Evolutionary conservation across 2,888 invertebrate species (phyloP), one percentile per base, ranked within the genome.

Genomic region (Leptogaster cylindrica): DNA sequence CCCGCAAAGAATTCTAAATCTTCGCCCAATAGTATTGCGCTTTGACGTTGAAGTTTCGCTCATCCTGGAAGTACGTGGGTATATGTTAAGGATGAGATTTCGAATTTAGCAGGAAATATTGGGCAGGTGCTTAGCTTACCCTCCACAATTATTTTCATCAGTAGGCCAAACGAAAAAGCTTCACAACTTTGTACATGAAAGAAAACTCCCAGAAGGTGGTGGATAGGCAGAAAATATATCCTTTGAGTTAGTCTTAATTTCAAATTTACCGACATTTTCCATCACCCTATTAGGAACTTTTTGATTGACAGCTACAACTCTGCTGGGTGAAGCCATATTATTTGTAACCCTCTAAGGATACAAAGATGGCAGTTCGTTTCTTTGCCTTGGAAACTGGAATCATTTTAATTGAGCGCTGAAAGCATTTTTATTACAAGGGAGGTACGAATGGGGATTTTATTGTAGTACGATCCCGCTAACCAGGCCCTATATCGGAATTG

Each of bases 291-390:
- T 63, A 46, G 63, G 46, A 63, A 63, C 28, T 41, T 50, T 63
- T 63, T 63, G 63, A 63, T 63, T 63, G 63, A 63, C 63, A 63
- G 63, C 27, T 63, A 44, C 63, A 63, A 16, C 46, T 28, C 63
- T 23, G 14, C 12, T 39, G 41, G 58, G 58, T 39, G 36, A 39
- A n/a, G 39, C 58, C 58, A 39, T 58, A 58, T 39, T 58, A n/a
- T 58, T 58, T 7, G 20, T 23, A 58, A 39, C 58, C 58, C 58
- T 58, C 58, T 23, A 14, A 10, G 36, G 12, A 36, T 14, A 14
- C 58, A 14, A 58, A 41, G 23, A 58, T 58, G 58, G 58, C 58
- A 58, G 8, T 39, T 12, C 39, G 18, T 6, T 58, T 23, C 14
- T 58, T n/a, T n/a, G n/a, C n/a, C n/a, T n/a, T n/a, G n/a, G n/a